phyloP scores from a whole-genome alignment of 2,797 vertebrate genomes.

The Enteromius mattozi region DNA sequence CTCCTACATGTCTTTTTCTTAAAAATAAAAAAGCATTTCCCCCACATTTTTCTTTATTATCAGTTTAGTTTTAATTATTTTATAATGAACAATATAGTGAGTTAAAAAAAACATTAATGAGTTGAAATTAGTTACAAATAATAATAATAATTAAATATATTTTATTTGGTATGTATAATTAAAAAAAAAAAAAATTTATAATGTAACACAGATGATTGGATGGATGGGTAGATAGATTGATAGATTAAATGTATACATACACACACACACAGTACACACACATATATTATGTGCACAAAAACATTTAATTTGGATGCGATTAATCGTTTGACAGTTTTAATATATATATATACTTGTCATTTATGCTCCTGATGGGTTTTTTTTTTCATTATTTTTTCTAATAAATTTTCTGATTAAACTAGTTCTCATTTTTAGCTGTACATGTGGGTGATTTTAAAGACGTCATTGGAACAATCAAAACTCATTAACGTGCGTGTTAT shows the following conservation, averaged over 20 bases:
- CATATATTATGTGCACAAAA: too few relatives aligned
- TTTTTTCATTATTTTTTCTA: too few relatives aligned
- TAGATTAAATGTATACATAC: too few relatives aligned
- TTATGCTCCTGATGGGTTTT: too few relatives aligned
- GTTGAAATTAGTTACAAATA: neutral
- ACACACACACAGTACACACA: too few relatives aligned
- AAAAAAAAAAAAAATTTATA: too few relatives aligned
- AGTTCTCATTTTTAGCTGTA: neutral
- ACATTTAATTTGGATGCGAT: too few relatives aligned
- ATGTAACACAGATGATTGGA: neutral
- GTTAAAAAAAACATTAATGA: neutral
- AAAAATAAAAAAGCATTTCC: neutral
- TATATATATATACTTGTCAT: too few relatives aligned
- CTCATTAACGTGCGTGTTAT: neutral
- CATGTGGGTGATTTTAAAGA: neutral
- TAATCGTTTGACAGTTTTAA: too few relatives aligned
- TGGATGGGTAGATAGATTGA: neutral
- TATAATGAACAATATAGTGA: neutral
- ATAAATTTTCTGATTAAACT: neutral
- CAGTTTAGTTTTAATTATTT: neutral
- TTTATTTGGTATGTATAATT: neutral
- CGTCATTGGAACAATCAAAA: slow-evolving; percentile 10
- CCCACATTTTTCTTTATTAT: neutral
- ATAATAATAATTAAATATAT: neutral
- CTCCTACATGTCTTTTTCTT: slow-evolving; percentile 13